Conservation (phyloP, 2,888 invertebrate genomes). For the Theristus sp. region DNA sequence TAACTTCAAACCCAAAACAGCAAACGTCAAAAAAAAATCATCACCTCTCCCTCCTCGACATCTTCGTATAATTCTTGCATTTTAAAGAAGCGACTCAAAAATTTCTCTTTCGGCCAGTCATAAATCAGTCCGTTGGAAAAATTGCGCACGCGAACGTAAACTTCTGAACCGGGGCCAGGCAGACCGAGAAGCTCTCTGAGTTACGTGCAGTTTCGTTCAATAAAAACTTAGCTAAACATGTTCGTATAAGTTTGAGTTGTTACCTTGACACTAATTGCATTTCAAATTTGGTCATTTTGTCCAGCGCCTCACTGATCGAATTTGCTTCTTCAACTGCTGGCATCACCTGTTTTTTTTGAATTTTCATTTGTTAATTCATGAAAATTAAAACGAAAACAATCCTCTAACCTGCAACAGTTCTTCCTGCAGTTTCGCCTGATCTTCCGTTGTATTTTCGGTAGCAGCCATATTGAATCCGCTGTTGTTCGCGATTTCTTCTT, state of each 20-base stretch:
- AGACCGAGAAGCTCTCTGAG: not conserved
- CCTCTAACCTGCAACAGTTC: conserved; percentile 37
- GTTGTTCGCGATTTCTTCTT: conserved; percentile 2
- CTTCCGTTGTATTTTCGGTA: not conserved
- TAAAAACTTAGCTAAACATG: too few relatives aligned
- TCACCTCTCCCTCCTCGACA: conserved; percentile 34
- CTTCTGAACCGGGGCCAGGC: conserved; percentile 8
- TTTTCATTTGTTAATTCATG: too few relatives aligned
- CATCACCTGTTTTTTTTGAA: too few relatives aligned
- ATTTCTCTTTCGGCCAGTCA: conserved; percentile 36
- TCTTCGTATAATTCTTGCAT: conserved; percentile 39
- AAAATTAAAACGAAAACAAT: too few relatives aligned
- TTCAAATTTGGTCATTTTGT: conserved; percentile 36
- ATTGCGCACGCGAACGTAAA: conserved; percentile 33
- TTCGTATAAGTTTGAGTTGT: too few relatives aligned
- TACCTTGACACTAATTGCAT: conserved; percentile 30
- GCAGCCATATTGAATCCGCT: not conserved
- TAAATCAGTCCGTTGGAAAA: conserved; percentile 35
- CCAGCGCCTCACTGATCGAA: conserved; percentile 36
- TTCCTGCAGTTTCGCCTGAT: conserved; percentile 28
- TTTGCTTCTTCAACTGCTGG: conserved; percentile 38
- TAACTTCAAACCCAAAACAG: too few relatives aligned
- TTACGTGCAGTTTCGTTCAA: too few relatives aligned
- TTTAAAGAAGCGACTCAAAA: conserved; percentile 34
- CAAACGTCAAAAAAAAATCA: conserved; percentile 9